Conservation (phyloP, 2,113 vertebrate genomes). For the Paramisgurnus dabryanus region DNA sequence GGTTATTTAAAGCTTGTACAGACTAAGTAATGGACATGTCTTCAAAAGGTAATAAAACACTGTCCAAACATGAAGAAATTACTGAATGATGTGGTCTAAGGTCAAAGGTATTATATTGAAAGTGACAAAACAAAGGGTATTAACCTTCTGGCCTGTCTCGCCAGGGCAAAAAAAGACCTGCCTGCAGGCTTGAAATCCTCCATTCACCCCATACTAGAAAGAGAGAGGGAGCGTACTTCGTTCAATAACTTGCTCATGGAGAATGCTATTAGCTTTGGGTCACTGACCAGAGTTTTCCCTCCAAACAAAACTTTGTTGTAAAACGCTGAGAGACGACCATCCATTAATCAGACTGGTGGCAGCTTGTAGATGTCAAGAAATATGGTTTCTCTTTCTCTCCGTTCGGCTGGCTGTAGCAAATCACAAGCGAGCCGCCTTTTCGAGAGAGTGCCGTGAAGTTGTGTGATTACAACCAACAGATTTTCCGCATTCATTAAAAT, state of each 20-base stretch:
- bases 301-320: slow-evolving; percentile 60
- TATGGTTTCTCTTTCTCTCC: slow-evolving; percentile 44
- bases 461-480: slow-evolving; percentile 64
- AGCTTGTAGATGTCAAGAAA: slow-evolving; percentile 57
- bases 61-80: slow-evolving; percentile 1
- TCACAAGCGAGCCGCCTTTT: slow-evolving; percentile 11
- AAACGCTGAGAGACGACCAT: slow-evolving; percentile 52
- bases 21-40: slow-evolving; percentile 8
- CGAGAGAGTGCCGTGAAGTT: slow-evolving; percentile 37
- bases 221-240: slow-evolving; percentile 42
- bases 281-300: slow-evolving; percentile 53
- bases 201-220: slow-evolving; percentile 35
- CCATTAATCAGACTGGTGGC: slow-evolving; percentile 56
- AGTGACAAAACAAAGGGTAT: slow-evolving; percentile 31
- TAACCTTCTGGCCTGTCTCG: slow-evolving; percentile 33
- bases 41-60: slow-evolving; percentile 24
- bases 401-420: slow-evolving; percentile 35
- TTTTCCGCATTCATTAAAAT: slow-evolving; percentile 64
- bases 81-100: slow-evolving; percentile 40
- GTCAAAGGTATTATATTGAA: slow-evolving; percentile 38
- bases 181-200: slow-evolving; percentile 38
- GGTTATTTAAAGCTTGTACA: slow-evolving; percentile 6
- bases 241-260: slow-evolving; percentile 54
- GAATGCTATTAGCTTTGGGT: slow-evolving; percentile 60
- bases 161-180: slow-evolving; percentile 40